These are phyloP conservation scores for Taxidea taxus DNA, from an alignment of 2,113 vertebrate species.

Conservation along the genomic window DNA sequence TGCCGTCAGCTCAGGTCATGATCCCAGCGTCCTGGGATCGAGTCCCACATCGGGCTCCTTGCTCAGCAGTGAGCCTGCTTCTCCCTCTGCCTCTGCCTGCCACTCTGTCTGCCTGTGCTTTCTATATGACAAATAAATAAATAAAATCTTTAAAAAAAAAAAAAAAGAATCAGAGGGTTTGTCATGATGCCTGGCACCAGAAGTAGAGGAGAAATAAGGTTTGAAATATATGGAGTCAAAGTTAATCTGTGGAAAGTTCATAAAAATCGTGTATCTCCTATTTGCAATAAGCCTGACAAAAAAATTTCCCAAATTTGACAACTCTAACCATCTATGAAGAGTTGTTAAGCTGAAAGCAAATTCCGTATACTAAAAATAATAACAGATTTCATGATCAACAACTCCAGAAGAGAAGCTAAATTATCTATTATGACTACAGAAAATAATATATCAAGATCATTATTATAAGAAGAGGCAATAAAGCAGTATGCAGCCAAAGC, in stretches of 20 bases:
- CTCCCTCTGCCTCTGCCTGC: too few relatives aligned
- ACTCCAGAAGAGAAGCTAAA: neutral
- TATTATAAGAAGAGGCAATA: neutral
- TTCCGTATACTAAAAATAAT: neutral
- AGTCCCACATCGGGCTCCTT: too few relatives aligned
- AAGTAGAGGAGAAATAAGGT: neutral
- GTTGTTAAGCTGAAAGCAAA: neutral
- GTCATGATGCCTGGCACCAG: neutral
- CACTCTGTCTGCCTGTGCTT: too few relatives aligned
- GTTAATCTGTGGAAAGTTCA: neutral
- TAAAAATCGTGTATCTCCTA: neutral
- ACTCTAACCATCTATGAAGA: neutral
- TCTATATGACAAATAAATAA: too few relatives aligned
- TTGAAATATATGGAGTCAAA: neutral
- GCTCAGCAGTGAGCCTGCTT: too few relatives aligned
- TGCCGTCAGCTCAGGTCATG: too few relatives aligned
- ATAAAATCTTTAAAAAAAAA: too few relatives aligned
- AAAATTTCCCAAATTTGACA: neutral
- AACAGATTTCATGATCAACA: neutral
- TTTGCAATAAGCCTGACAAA: neutral
- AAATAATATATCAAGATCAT: neutral
- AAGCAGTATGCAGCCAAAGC: neutral
- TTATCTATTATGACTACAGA: neutral
- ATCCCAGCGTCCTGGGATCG: too few relatives aligned
- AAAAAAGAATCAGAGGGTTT: neutral